phyloP scores from a whole-genome alignment of 2,888 invertebrate genomes.

The Pheosia gnoma region DNA sequence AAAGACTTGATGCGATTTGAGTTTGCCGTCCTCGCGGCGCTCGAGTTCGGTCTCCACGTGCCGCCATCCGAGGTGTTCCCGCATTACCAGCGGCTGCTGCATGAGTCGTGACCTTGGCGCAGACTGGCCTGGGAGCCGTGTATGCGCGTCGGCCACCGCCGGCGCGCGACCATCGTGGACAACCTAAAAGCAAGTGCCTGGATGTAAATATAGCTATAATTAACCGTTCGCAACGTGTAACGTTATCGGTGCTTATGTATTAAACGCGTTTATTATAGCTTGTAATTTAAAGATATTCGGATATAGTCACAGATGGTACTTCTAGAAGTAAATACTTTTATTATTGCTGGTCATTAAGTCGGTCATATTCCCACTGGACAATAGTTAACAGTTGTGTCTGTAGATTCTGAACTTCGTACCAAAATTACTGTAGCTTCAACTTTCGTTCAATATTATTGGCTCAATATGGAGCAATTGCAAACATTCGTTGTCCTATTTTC shows the following conservation, averaged over 20 bases:
- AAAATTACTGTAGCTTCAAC: no score
- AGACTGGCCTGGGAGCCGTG: constrained; percentile 57
- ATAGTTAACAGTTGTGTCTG: no score
- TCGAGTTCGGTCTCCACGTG: constrained; percentile 97
- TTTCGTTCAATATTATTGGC: no score
- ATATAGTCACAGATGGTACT: no score
- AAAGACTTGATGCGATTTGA: constrained; percentile 96
- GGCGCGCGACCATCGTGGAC: constrained; percentile 69
- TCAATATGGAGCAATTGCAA: no score
- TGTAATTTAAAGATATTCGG: constrained; percentile 4
- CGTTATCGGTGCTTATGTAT: constrained; percentile 17
- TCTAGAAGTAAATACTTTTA: no score
- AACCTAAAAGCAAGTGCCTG: constrained; percentile 58
- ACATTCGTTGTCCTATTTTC: no score
- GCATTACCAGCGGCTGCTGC: constrained; percentile 96
- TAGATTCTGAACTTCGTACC: no score
- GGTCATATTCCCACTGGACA: no score
- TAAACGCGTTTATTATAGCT: constrained; percentile 9
- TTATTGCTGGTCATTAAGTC: no score
- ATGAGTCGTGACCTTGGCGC: constrained; percentile 91
- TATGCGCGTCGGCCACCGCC: constrained; percentile 49
- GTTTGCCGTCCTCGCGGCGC: constrained; percentile 96
- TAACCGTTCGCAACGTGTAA: constrained; percentile 6
- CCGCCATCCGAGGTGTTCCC: constrained; percentile 96
- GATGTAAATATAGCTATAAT: constrained; percentile 46